Evolutionary conservation across 2,797 vertebrate species (phyloP).

Genomic region (Melanotaenia parkinsoni): DNA sequence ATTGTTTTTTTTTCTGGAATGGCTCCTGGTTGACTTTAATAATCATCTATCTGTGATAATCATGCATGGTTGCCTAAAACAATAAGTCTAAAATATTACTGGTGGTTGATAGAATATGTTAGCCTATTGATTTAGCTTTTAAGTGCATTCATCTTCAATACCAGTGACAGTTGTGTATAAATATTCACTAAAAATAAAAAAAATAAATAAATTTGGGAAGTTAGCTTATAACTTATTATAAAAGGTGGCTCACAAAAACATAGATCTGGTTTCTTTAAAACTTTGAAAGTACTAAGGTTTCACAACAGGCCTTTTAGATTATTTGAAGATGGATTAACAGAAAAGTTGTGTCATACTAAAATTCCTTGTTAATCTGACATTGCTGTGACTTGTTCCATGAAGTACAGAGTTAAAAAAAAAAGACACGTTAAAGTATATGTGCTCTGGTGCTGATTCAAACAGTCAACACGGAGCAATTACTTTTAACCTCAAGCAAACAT

Average conservation of each 20-base stretch:
- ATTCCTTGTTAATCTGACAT: conserved; percentile 11
- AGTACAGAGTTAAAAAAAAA: conserved; percentile 10
- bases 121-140: too few relatives aligned
- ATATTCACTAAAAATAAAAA: too few relatives aligned
- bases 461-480: conserved; percentile 55
- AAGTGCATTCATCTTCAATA: too few relatives aligned
- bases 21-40: too few relatives aligned
- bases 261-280: conserved; percentile 2
- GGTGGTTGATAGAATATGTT: too few relatives aligned
- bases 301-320: not conserved
- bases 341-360: not conserved
- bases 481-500: conserved; percentile 66
- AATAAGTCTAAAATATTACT: too few relatives aligned
- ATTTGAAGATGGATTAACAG: not conserved
- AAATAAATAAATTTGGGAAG: not conserved
- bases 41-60: too few relatives aligned
- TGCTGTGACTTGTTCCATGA: conserved; percentile 27
- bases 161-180: too few relatives aligned
- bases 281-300: conserved; percentile 4
- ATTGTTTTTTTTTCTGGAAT: too few relatives aligned
- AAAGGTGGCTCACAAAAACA: not conserved
- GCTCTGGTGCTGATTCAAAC: conserved; percentile 44
- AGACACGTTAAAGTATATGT: conserved; percentile 20
- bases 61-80: too few relatives aligned
- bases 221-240: not conserved